phyloP scores from a whole-genome alignment of 23 tunicate genomes.

The Trididemnum miniatum region DNA sequence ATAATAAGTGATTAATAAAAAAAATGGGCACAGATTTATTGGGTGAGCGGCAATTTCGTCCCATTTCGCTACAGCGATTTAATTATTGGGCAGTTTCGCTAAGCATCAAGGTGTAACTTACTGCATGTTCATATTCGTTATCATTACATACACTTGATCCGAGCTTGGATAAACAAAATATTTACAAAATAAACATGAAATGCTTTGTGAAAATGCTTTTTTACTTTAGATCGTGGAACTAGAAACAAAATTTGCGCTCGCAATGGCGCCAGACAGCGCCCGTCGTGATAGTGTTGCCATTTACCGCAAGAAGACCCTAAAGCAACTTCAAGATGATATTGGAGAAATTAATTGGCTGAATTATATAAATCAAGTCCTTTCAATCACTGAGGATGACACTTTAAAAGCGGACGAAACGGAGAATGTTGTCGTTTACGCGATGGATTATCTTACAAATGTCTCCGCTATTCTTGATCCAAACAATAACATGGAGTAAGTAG shows the following conservation, averaged over 20 bases:
- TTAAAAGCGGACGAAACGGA: background rate
- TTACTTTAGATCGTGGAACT: constrained; percentile 68
- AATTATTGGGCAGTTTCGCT: no score
- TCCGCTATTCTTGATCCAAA: constrained; percentile 40
- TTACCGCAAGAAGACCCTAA: constrained; percentile 58
- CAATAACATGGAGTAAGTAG: constrained; percentile 40
- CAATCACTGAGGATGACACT: background rate
- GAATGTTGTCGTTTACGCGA: constrained; percentile 65
- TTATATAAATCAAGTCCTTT: constrained; percentile 39
- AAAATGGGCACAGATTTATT: no score
- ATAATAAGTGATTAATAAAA: no score
- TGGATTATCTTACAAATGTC: constrained; percentile 58
- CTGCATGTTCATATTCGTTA: no score
- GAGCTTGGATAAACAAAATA: no score
- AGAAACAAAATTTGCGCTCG: constrained; percentile 58
- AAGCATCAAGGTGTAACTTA: no score
- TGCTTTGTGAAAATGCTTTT: no score
- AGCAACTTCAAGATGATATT: constrained; percentile 29
- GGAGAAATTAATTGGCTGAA: constrained; percentile 50
- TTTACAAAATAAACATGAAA: no score
- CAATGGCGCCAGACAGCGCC: constrained; percentile 62
- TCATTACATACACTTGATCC: no score
- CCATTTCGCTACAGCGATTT: no score
- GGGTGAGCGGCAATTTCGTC: no score
- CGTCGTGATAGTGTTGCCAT: constrained; percentile 65